Conservation (phyloP, 2,797 vertebrate species). For the Choloepus didactylus region DNA sequence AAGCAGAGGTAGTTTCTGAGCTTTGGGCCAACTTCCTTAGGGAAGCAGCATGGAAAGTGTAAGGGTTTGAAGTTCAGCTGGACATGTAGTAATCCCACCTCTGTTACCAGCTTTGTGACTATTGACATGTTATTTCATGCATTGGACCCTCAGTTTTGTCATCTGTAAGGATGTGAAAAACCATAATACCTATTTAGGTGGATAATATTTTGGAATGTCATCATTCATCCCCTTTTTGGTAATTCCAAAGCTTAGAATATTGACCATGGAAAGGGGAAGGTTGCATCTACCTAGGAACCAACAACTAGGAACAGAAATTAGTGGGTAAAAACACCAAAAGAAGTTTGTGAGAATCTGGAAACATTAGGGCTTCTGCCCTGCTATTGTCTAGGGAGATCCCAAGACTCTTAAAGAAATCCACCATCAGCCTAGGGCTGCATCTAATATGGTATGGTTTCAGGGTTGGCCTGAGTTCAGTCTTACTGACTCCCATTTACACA, state of each 20-base stretch:
- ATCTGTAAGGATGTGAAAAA: background rate
- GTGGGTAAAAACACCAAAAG: background rate
- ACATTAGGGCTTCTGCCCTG: background rate
- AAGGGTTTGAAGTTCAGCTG: background rate
- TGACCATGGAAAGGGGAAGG: background rate
- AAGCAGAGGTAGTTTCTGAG: background rate
- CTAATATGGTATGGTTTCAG: background rate
- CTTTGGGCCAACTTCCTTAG: background rate
- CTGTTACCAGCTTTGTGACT: background rate
- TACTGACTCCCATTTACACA: background rate
- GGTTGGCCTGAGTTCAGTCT: background rate
- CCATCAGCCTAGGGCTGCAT: background rate
- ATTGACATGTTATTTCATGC: background rate
- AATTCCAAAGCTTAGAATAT: background rate
- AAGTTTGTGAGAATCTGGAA: background rate
- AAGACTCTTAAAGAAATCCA: background rate
- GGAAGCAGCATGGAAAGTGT: background rate
- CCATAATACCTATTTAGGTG: background rate
- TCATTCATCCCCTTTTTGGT: background rate
- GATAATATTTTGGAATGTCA: background rate
- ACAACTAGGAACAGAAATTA: background rate
- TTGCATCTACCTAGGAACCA: background rate
- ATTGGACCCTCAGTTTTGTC: background rate
- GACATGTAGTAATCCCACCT: background rate
- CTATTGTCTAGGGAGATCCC: background rate